phyloP scores from a whole-genome alignment of 2,113 vertebrate genomes.

The Tor tambroides region DNA sequence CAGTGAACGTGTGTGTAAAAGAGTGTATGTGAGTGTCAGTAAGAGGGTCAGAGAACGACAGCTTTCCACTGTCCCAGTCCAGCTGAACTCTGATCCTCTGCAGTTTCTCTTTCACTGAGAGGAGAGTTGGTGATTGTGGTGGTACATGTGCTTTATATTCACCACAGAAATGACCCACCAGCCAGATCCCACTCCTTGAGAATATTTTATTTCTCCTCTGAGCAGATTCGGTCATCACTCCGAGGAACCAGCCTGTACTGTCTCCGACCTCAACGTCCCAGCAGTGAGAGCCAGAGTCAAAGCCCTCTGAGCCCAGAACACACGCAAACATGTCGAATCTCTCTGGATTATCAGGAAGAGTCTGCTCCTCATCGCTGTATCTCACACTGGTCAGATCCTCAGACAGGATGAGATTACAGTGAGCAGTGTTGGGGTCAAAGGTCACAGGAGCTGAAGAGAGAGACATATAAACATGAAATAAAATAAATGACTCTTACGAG shows the following conservation, averaged over 20 bases:
- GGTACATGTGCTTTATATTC: not conserved
- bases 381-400: slow-evolving; percentile 46
- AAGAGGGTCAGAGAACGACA: slow-evolving; percentile 48
- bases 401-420: slow-evolving; percentile 42
- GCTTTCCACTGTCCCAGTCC: slow-evolving; percentile 33
- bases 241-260: slow-evolving; percentile 29
- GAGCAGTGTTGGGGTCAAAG: slow-evolving; percentile 46
- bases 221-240: slow-evolving; percentile 43
- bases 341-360: slow-evolving; percentile 18
- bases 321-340: not conserved
- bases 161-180: slow-evolving; percentile 13
- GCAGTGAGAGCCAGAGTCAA: slow-evolving; percentile 37
- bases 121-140: not conserved
- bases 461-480: not conserved
- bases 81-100: slow-evolving; percentile 43
- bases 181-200: slow-evolving; percentile 29
- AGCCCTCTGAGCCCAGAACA: slow-evolving; percentile 34
- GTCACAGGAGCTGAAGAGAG: slow-evolving; percentile 46
- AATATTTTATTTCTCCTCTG: slow-evolving; percentile 8
- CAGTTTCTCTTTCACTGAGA: slow-evolving; percentile 1
- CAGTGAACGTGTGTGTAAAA: slow-evolving; percentile 42
- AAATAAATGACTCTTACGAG: not conserved
- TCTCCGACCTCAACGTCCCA: slow-evolving; percentile 47
- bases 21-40: slow-evolving; percentile 37
- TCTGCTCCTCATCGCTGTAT: slow-evolving; percentile 7